A percentile compares a stretch with the other conserved stretches of the same genome.
These are phyloP conservation scores for Canis aureus DNA, from an alignment of 2,113 vertebrate species.

Conservation along the genomic window DNA sequence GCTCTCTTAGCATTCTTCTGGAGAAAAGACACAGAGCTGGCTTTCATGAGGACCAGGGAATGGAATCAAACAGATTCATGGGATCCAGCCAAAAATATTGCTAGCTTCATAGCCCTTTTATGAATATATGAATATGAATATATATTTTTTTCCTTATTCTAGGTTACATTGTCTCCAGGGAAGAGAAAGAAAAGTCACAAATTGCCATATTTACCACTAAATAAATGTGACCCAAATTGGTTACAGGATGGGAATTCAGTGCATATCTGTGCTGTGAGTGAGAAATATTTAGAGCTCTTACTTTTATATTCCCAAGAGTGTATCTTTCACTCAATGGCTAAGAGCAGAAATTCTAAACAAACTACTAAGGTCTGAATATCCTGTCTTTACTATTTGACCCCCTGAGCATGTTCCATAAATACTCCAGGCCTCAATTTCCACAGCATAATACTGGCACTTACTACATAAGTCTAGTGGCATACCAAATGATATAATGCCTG, in stretches of 20 bases:
- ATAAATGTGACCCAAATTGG: background rate
- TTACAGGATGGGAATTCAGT: background rate
- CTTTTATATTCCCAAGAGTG: background rate
- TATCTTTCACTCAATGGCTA: background rate
- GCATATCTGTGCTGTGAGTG: background rate
- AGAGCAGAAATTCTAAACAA: background rate
- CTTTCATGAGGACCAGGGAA: background rate
- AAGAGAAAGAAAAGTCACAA: background rate
- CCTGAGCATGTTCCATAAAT: background rate
- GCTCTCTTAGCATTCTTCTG: background rate
- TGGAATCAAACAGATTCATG: background rate
- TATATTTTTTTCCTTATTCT: background rate
- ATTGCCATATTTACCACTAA: background rate
- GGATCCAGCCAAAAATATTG: background rate
- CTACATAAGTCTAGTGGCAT: background rate
- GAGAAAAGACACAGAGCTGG: background rate
- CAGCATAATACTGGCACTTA: background rate
- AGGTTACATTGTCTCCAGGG: background rate
- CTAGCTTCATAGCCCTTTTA: background rate
- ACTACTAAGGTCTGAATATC: background rate
- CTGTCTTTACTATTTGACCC: background rate
- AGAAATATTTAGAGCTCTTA: background rate
- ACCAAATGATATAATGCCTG: background rate
- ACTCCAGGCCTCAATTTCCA: background rate
- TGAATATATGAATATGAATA: background rate